Base-by-base conservation (phyloP, 2,888 invertebrate species). In the Trachelus troglodyta region DNA sequence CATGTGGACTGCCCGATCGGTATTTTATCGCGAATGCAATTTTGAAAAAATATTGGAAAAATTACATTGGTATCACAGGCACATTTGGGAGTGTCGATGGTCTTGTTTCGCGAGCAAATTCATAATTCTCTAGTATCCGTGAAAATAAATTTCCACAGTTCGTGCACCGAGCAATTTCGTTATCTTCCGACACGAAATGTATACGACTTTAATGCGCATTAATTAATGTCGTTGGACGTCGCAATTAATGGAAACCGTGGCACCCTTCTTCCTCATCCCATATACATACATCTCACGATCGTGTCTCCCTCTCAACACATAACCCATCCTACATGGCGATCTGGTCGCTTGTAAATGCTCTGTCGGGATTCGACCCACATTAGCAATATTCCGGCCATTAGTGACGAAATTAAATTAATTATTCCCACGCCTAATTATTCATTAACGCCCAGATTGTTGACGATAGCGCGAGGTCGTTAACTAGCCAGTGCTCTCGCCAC, bases 381-480 rank as follows among this genome's bases (percentile, higher is more conserved):
- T 77, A 77, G 77, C 74, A 75, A 75, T 77, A 75, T 69, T 69
- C 69, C n/a, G 71, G 71, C 75, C 31, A 69, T 71, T 77, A 75
- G 75, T 69, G 75, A 69, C 69, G 75, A 34, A 77, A 77, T 77
- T 77, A 75, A 77, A 77, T 77, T 77, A 77, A 77, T 77, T 77
- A 77, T 34, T 33, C 75, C 35, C 31, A 71, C 74, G 75, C 33
- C 69, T 77, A 75, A 77, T 75, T 75, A 77, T 77, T 75, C 74
- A 77, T 77, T 77, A 69, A 69, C 40, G 75, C 12, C 33, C 69
- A 77, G 75, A 77, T 75, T 75, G 75, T 75, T 56, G 77, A 75
- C 37, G 56, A 74, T 74, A 69, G 74, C 30, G 56, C 69, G 74
- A 31, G 73, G n/a, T 69, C 30, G 40, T 56, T 31, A 69, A 40